phyloP scores from a whole-genome alignment of 2,113 vertebrate genomes.

The Malurus melanocephalus region DNA sequence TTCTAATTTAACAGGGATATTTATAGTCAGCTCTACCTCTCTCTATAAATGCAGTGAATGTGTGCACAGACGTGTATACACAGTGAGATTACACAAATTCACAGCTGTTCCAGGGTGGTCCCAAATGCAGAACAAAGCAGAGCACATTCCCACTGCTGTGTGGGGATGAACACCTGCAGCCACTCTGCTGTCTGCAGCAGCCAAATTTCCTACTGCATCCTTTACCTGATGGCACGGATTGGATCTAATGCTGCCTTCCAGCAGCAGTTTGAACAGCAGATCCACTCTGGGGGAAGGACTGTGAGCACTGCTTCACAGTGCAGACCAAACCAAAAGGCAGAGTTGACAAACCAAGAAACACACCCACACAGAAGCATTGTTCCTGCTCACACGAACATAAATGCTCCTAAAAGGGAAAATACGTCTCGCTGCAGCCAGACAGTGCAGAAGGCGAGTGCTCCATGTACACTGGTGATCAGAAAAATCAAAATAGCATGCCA shows the following conservation, averaged over 20 bases:
- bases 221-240: background rate
- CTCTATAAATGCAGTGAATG: background rate
- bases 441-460: background rate
- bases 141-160: rapidly evolving
- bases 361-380: rapidly evolving
- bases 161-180: background rate
- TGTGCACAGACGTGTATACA: rapidly evolving
- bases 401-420: background rate
- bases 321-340: background rate
- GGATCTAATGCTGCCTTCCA: background rate
- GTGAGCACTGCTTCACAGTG: background rate
- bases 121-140: background rate
- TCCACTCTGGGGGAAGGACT: background rate
- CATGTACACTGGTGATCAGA: background rate
- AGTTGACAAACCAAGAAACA: background rate
- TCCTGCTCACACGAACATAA: background rate
- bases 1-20: background rate
- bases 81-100: background rate
- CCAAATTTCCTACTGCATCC: background rate
- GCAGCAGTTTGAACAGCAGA: background rate
- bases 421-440: background rate
- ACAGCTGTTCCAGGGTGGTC: background rate
- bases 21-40: background rate
- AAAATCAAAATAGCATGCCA: background rate
- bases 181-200: background rate